phyloP scores from a whole-genome alignment of 2,888 invertebrate genomes.

The Penaeus monodon region DNA sequence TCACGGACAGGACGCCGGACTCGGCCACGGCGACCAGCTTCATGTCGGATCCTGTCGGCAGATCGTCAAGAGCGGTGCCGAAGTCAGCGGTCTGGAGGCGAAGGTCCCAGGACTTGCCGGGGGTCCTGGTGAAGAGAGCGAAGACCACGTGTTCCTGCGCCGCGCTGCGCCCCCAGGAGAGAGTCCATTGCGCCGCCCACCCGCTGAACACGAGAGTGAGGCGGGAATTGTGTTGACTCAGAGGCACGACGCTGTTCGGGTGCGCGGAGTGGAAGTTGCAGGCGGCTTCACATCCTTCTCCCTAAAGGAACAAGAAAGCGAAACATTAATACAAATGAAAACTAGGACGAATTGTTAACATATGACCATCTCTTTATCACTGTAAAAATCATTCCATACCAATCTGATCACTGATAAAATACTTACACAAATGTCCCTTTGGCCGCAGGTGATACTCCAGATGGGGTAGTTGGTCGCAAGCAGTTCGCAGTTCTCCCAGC shows the following conservation, averaged over 20 bases:
- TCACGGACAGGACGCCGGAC: slow-evolving; percentile 61
- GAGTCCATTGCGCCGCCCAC: slow-evolving; percentile 54
- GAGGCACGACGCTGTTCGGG: slow-evolving; percentile 44
- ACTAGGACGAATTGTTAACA: background rate
- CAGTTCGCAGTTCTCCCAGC: slow-evolving; percentile 83
- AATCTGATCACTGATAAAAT: background rate
- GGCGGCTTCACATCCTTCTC: slow-evolving; percentile 54
- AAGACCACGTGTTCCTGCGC: slow-evolving; percentile 59
- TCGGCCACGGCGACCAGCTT: slow-evolving; percentile 64
- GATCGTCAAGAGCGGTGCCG: slow-evolving; percentile 57
- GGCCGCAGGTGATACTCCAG: slow-evolving; percentile 81
- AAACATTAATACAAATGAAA: background rate
- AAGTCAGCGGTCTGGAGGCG: slow-evolving; percentile 60
- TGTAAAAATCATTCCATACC: background rate
- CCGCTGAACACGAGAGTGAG: slow-evolving; percentile 62
- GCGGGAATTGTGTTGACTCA: slow-evolving; percentile 58
- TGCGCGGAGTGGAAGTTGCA: slow-evolving; percentile 57
- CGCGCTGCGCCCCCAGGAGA: slow-evolving; percentile 40
- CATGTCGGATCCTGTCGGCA: slow-evolving; percentile 59
- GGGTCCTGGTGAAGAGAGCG: slow-evolving; percentile 53
- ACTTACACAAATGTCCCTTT: slow-evolving; percentile 82
- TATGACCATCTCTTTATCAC: background rate
- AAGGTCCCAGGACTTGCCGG: slow-evolving; percentile 53
- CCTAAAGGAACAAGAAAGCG: slow-evolving; percentile 36
- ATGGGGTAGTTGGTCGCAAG: slow-evolving; percentile 77